Evolutionary conservation across 2,113 vertebrate genomes (phyloP).

Genomic region (Hystrix cristata): DNA sequence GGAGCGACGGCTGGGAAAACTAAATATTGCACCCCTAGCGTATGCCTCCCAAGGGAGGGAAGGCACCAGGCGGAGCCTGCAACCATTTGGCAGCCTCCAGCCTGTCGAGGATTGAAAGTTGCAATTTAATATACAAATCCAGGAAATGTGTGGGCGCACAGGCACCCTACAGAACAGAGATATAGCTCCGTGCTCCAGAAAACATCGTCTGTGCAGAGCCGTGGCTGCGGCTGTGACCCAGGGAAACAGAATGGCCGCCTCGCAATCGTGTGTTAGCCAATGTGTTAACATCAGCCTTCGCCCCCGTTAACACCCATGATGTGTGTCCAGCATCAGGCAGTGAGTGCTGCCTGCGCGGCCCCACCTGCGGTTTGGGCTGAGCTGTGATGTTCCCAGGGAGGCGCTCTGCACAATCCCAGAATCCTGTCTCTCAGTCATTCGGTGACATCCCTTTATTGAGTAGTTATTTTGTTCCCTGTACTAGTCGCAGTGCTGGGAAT

Average conservation of each 20-base stretch:
- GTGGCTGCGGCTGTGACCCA: fast-evolving
- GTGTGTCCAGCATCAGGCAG: fast-evolving
- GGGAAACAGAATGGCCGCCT: fast-evolving
- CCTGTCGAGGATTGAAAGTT: neutral
- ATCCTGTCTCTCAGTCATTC: fast-evolving
- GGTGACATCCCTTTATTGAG: fast-evolving
- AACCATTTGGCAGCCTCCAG: neutral
- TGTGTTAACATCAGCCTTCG: fast-evolving
- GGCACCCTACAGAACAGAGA: fast-evolving
- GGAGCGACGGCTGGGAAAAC: conserved; percentile 48
- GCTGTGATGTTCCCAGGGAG: fast-evolving
- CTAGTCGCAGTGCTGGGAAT: neutral
- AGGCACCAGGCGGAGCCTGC: neutral
- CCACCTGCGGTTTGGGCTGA: neutral
- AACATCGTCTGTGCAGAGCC: fast-evolving
- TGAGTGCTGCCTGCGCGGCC: fast-evolving
- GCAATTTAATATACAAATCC: neutral
- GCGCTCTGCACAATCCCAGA: fast-evolving
- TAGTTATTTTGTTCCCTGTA: neutral
- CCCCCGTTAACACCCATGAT: fast-evolving
- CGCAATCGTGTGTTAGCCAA: fast-evolving
- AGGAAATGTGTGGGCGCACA: neutral
- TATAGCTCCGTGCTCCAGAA: neutral
- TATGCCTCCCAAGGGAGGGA: neutral
- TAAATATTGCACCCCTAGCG: neutral